Percentiles rank a stretch among this genome's conserved stretches.
phyloP scores from a whole-genome alignment of 1,140 invertebrate genomes.

The Zaprionus capensis region DNA sequence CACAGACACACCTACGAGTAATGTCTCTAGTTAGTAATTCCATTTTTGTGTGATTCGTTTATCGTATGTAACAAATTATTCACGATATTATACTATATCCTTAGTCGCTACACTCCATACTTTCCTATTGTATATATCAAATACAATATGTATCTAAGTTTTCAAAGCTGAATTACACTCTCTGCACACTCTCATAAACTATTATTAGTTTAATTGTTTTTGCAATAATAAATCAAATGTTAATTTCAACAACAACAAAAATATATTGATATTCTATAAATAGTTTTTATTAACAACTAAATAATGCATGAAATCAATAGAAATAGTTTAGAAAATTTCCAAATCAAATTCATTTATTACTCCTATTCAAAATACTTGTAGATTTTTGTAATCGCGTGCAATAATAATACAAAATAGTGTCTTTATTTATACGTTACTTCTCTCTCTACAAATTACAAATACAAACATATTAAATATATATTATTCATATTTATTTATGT shows the following conservation, averaged over 20 bases:
- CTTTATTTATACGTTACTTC: constrained; percentile 48
- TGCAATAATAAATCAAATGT: constrained; percentile 53
- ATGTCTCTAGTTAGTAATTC: constrained; percentile 64
- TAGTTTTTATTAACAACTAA: constrained; percentile 1
- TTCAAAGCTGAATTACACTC: neutral
- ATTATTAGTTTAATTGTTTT: constrained; percentile 64
- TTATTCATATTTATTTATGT: constrained; percentile 20
- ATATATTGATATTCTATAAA: neutral
- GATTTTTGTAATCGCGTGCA: constrained; percentile 19
- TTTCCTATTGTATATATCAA: constrained; percentile 65
- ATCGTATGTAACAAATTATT: constrained; percentile 25
- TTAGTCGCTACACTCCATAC: constrained; percentile 48
- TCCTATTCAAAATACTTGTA: constrained; percentile 4
- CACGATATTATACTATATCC: constrained; percentile 35
- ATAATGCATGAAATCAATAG: constrained; percentile 1
- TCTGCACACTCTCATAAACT: neutral
- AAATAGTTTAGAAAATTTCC: constrained; percentile 2
- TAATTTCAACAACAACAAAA: constrained; percentile 19
- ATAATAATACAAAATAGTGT: constrained; percentile 58
- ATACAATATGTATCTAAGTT: constrained; percentile 19
- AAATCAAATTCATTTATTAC: neutral
- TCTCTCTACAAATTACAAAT: constrained; percentile 37
- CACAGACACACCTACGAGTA: constrained; percentile 1
- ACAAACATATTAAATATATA: constrained; percentile 43
- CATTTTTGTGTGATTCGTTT: constrained; percentile 59